Conservation (phyloP, 2,888 invertebrate species). For the Lacanobia wlatinum region DNA sequence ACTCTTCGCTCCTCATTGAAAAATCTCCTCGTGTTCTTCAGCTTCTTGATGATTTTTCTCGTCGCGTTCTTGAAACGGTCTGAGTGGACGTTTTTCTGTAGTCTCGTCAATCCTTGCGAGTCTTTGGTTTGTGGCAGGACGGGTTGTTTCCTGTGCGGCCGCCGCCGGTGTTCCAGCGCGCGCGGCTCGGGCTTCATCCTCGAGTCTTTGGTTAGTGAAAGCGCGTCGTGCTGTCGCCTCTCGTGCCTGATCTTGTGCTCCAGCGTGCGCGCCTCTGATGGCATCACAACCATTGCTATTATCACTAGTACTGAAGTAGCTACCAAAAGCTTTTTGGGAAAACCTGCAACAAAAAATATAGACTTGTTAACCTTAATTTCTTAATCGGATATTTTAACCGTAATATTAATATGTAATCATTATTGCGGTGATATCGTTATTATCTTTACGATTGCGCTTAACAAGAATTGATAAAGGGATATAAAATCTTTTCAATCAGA, state of each 20-base stretch:
- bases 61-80: slow-evolving; percentile 80
- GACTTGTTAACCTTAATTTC: slow-evolving; percentile 22
- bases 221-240: slow-evolving; percentile 74
- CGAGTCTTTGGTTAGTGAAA: slow-evolving; percentile 75
- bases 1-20: slow-evolving; percentile 79
- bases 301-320: slow-evolving; percentile 86
- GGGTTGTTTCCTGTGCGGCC: slow-evolving; percentile 71
- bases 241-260: slow-evolving; percentile 82
- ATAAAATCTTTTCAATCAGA: slow-evolving; percentile 43
- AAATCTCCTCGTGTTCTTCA: slow-evolving; percentile 81
- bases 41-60: slow-evolving; percentile 81
- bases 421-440: slow-evolving; percentile 27
- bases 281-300: slow-evolving; percentile 85
- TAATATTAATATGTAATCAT: slow-evolving; percentile 29
- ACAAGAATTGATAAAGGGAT: slow-evolving; percentile 59
- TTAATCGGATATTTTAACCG: slow-evolving; percentile 7
- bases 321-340: slow-evolving; percentile 89
- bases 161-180: slow-evolving; percentile 67
- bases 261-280: slow-evolving; percentile 80
- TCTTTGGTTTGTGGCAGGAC: slow-evolving; percentile 79
- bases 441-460: slow-evolving; percentile 53
- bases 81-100: slow-evolving; percentile 73
- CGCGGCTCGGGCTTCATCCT: slow-evolving; percentile 66
- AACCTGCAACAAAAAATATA: slow-evolving; percentile 83
- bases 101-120: slow-evolving; percentile 67